These are phyloP conservation scores for Ceuthmochares aereus DNA, from an alignment of 2,113 vertebrate genomes.

Conservation along the genomic window DNA sequence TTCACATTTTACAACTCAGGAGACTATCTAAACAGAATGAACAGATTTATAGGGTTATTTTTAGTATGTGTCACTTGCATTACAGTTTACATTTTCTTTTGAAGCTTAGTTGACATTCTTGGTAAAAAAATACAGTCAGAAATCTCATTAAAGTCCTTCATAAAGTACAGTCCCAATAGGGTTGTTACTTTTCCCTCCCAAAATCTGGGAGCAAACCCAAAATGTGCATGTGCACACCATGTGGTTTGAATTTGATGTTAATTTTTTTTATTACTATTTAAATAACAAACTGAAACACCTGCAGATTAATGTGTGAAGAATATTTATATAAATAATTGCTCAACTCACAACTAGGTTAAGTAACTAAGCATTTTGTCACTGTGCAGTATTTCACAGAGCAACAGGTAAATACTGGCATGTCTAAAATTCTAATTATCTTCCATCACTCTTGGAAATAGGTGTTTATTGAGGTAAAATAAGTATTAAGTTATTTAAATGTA, in stretches of 20 bases:
- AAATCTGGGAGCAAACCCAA: neutral
- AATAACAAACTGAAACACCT: neutral
- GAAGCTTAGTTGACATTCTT: conserved; percentile 74
- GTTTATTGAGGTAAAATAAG: conserved; percentile 39
- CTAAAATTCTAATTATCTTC: conserved; percentile 25
- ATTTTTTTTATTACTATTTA: neutral
- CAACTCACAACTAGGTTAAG: neutral
- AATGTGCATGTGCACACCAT: neutral
- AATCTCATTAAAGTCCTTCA: conserved; percentile 73
- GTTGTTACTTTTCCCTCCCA: conserved; percentile 39
- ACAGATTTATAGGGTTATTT: conserved; percentile 77
- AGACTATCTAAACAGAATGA: conserved; percentile 79
- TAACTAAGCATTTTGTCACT: neutral
- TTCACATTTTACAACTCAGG: conserved; percentile 73
- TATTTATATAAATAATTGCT: conserved; percentile 10
- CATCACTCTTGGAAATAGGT: neutral
- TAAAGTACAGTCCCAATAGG: conserved; percentile 79
- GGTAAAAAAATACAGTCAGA: conserved; percentile 72
- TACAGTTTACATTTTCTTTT: conserved; percentile 74
- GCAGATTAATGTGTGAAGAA: neutral
- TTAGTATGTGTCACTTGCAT: conserved; percentile 74
- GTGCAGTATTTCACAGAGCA: conserved; percentile 52
- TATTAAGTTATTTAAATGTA: conserved; percentile 45
- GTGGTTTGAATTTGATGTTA: conserved; percentile 10
- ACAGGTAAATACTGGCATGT: conserved; percentile 65